A percentile compares a stretch with the other conserved stretches of the same genome.
These are phyloP conservation scores for Gulo gulo DNA, from an alignment of 2,113 vertebrate genomes.

Conservation along the genomic window DNA sequence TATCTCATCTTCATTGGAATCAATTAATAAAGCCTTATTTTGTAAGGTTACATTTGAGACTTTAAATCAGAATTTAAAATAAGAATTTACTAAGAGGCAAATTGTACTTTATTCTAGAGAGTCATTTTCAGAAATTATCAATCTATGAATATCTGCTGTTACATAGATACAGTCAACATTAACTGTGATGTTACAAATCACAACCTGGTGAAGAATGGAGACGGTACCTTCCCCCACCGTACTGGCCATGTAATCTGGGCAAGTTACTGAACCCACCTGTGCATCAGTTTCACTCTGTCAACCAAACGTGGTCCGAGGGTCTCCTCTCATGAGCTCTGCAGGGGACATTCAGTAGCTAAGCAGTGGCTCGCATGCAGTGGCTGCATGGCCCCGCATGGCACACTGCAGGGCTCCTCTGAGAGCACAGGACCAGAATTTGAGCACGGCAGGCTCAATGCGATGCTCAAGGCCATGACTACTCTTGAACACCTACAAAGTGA, in stretches of 20 bases:
- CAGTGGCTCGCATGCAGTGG: background rate
- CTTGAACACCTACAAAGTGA: background rate
- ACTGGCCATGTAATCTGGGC: background rate
- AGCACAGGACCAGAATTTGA: background rate
- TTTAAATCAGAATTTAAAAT: constrained; percentile 30
- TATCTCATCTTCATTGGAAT: background rate
- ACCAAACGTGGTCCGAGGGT: background rate
- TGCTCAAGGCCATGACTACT: background rate
- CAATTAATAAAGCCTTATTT: background rate
- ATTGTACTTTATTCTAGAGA: background rate
- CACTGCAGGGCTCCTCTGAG: background rate
- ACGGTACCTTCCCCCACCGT: background rate
- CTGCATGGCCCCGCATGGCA: too few species aligned
- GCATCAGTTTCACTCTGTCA: background rate
- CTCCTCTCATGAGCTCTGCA: background rate
- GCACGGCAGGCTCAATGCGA: background rate
- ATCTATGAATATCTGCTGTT: background rate
- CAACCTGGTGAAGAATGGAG: background rate
- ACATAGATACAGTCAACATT: background rate
- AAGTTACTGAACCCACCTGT: background rate
- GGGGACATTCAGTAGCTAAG: background rate
- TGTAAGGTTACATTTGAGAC: constrained; percentile 19
- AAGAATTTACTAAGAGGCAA: constrained; percentile 47
- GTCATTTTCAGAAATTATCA: background rate
- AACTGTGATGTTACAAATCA: background rate